Percentiles rank a stretch among this genome's conserved stretches.
Conservation (phyloP, 2,113 vertebrate genomes). For the Callipepla californica region DNA sequence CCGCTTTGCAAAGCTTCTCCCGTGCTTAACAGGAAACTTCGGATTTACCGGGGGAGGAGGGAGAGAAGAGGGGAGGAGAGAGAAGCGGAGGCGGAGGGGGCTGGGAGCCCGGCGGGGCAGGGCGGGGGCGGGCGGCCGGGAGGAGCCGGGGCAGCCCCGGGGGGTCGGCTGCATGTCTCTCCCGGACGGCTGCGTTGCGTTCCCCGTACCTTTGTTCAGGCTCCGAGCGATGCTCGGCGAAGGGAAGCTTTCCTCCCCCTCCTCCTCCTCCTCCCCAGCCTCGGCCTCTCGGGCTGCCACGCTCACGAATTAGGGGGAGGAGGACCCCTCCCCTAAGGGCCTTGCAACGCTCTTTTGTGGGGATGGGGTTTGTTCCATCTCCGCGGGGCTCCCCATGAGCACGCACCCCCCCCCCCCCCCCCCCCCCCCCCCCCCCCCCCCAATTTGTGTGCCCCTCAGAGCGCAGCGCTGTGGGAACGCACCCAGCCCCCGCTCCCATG, state of each 20-base stretch:
- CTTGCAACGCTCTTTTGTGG: not conserved
- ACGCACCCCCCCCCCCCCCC: not conserved
- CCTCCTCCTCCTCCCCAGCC: too few species aligned
- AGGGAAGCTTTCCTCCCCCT: not conserved
- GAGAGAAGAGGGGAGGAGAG: not conserved
- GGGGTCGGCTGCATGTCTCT: not conserved
- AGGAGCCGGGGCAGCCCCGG: not conserved
- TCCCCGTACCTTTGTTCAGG: not conserved
- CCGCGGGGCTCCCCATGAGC: not conserved
- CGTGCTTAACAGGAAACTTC: slow-evolving; percentile 51
- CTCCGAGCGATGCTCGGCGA: not conserved
- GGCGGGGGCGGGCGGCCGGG: not conserved
- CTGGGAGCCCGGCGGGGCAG: not conserved
- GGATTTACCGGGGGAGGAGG: slow-evolving; percentile 19
- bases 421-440: not conserved
- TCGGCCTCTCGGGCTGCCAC: not conserved
- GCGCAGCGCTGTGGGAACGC: not conserved
- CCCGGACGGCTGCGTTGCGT: not conserved
- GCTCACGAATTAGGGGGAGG: too few species aligned
- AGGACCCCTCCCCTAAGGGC: not conserved
- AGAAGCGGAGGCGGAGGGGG: not conserved
- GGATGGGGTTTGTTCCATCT: not conserved
- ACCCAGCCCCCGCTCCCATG: not conserved
- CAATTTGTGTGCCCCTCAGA: not conserved
- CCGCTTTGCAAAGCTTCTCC: not conserved